phyloP scores from a whole-genome alignment of 1,140 invertebrate species.

The Drosophila orena region DNA sequence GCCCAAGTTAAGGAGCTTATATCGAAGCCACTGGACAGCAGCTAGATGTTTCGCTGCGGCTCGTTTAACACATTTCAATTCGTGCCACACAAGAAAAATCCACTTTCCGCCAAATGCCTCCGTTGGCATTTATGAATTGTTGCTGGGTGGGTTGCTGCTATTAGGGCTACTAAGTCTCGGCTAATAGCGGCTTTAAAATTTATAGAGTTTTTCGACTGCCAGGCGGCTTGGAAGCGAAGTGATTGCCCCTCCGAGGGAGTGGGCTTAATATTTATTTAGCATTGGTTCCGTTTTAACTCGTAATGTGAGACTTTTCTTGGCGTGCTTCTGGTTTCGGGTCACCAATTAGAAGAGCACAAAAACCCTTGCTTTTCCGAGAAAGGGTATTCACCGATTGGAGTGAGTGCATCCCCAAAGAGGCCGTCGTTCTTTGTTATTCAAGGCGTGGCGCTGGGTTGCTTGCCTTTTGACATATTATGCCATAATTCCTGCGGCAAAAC shows the following conservation, averaged over 20 bases:
- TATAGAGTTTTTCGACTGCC: constrained; percentile 66
- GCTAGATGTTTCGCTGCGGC: constrained; percentile 17
- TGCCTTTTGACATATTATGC: constrained; percentile 79
- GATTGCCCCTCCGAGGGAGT: constrained; percentile 42
- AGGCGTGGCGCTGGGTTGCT: constrained; percentile 49
- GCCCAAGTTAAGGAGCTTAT: background rate
- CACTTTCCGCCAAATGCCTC: constrained; percentile 31
- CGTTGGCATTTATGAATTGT: constrained; percentile 43
- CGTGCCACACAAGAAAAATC: constrained; percentile 52
- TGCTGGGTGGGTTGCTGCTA: constrained; percentile 6
- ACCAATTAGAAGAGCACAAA: constrained; percentile 10
- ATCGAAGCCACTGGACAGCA: constrained; percentile 33
- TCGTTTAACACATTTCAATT: constrained; percentile 80
- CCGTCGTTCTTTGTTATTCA: constrained; percentile 53
- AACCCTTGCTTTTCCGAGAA: background rate
- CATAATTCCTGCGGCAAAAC: constrained; percentile 77
- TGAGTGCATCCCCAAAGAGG: background rate
- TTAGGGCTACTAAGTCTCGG: constrained; percentile 65
- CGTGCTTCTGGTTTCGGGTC: constrained; percentile 3
- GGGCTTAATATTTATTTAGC: constrained; percentile 61
- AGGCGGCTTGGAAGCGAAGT: constrained; percentile 59
- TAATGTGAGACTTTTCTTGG: constrained; percentile 19
- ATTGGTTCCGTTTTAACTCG: constrained; percentile 8
- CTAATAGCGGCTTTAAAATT: constrained; percentile 82
- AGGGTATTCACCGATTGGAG: constrained; percentile 20